These are phyloP conservation scores for Tadarida brasiliensis DNA, from an alignment of 2,797 vertebrate species.

Conservation along the genomic window DNA sequence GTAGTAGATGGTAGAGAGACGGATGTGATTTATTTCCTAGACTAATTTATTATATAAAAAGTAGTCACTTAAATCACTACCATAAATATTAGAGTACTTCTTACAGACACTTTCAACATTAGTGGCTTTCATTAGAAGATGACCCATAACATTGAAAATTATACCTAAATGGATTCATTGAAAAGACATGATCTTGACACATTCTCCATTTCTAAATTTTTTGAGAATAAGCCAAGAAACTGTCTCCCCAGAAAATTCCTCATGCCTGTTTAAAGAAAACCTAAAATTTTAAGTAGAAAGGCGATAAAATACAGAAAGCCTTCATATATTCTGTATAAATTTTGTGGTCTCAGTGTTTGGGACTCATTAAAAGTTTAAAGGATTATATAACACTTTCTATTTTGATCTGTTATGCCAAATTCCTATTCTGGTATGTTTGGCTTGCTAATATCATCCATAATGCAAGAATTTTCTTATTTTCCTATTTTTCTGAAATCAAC, in stretches of 20 bases:
- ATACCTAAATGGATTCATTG: slow-evolving; percentile 14
- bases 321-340: not conserved
- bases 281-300: slow-evolving; percentile 37
- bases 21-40: not conserved
- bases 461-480: slow-evolving; percentile 63
- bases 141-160: slow-evolving; percentile 47
- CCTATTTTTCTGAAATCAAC: slow-evolving; percentile 69
- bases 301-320: not conserved
- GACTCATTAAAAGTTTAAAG: slow-evolving; percentile 29
- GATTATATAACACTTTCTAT: slow-evolving; percentile 15
- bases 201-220: slow-evolving; percentile 45
- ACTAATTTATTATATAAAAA: slow-evolving; percentile 18
- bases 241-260: not conserved
- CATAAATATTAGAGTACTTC: slow-evolving; percentile 54
- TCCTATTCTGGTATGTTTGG: slow-evolving; percentile 36
- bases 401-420: not conserved
- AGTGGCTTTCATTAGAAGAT: slow-evolving; percentile 54
- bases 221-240: slow-evolving; percentile 41
- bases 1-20: slow-evolving; percentile 7
- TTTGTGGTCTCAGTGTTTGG: slow-evolving; percentile 33
- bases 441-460: slow-evolving; percentile 62
- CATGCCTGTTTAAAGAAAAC: slow-evolving; percentile 37
- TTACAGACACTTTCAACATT: slow-evolving; percentile 2
- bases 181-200: slow-evolving; percentile 11
- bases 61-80: not conserved